Percentiles rank a stretch among this genome's conserved stretches.
These are phyloP conservation scores for Brachylomia viminalis DNA, from an alignment of 2,888 invertebrate species.

Conservation along the genomic window DNA sequence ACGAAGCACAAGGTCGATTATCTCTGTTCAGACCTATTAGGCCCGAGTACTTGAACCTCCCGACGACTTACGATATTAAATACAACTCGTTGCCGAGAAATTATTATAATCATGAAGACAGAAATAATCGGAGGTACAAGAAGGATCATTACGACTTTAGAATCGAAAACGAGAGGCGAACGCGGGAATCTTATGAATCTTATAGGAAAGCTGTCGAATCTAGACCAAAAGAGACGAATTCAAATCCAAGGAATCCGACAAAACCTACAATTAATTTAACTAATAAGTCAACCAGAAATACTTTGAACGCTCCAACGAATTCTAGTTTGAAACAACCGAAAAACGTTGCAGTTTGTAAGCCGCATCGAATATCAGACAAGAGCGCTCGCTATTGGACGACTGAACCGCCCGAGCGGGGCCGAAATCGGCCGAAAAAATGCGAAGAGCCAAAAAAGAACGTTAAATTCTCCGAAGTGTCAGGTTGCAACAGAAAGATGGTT, in stretches of 20 bases:
- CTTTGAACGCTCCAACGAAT: slow-evolving; percentile 66
- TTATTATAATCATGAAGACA: slow-evolving; percentile 83
- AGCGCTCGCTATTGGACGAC: slow-evolving; percentile 87
- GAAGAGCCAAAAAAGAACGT: slow-evolving; percentile 88
- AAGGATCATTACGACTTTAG: slow-evolving; percentile 88
- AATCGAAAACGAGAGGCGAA: slow-evolving; percentile 81
- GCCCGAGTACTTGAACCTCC: slow-evolving; percentile 87
- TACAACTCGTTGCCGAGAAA: slow-evolving; percentile 87
- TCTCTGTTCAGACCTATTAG: slow-evolving; percentile 88
- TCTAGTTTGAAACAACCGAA: slow-evolving; percentile 71
- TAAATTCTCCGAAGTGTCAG: slow-evolving; percentile 89
- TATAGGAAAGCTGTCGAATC: slow-evolving; percentile 70
- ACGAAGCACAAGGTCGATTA: slow-evolving; percentile 86
- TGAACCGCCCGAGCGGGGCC: slow-evolving; percentile 78
- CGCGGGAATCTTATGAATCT: slow-evolving; percentile 79
- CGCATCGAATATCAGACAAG: slow-evolving; percentile 82
- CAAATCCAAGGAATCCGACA: slow-evolving; percentile 55
- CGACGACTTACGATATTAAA: slow-evolving; percentile 83
- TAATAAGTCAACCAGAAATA: slow-evolving; percentile 42
- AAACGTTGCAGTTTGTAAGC: slow-evolving; percentile 87
- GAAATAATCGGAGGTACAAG: slow-evolving; percentile 77
- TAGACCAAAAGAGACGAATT: slow-evolving; percentile 58
- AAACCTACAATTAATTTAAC: slow-evolving; percentile 54
- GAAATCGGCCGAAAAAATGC: slow-evolving; percentile 75
- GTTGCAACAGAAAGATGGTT: slow-evolving; percentile 86